Percentiles rank a stretch among this genome's conserved stretches.
phyloP scores from a whole-genome alignment of 1,140 invertebrate genomes.

The Drosophila kurseongensis region DNA sequence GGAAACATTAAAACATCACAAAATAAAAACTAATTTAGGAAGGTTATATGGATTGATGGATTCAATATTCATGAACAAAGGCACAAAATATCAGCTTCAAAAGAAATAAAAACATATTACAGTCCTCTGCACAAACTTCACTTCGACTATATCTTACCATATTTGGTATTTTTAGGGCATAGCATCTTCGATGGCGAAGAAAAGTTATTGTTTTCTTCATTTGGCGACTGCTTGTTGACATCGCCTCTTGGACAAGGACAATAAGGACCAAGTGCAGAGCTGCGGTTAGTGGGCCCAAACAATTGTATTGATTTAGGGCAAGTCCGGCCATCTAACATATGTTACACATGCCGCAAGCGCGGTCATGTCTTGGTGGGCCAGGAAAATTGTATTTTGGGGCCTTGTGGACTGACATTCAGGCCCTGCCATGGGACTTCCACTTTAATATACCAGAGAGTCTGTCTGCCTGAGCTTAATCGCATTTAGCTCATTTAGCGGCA shows the following conservation, averaged over 20 bases:
- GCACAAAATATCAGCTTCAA: too few relatives aligned
- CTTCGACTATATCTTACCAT: too few relatives aligned
- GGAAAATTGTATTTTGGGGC: background rate
- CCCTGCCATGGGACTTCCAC: constrained; percentile 41
- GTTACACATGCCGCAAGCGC: constrained; percentile 61
- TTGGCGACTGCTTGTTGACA: constrained; percentile 55
- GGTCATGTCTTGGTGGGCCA: constrained; percentile 26
- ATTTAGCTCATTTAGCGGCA: constrained; percentile 79
- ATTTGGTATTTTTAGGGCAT: constrained; percentile 1
- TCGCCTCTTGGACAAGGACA: constrained; percentile 37
- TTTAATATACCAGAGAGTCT: constrained; percentile 33
- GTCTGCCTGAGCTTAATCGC: constrained; percentile 71
- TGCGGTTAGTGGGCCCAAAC: constrained; percentile 36
- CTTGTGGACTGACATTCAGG: background rate
- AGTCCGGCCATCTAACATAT: constrained; percentile 48
- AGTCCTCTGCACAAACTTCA: too few relatives aligned
- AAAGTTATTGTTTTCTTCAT: constrained; percentile 61
- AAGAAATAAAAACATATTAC: too few relatives aligned
- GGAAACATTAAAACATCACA: background rate
- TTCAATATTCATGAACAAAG: too few relatives aligned
- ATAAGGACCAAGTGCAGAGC: constrained; percentile 41
- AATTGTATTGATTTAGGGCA: constrained; percentile 67
- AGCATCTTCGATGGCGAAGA: background rate
- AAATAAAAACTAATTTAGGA: too few relatives aligned
- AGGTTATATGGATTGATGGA: too few relatives aligned